phyloP scores from a whole-genome alignment of 1,140 invertebrate genomes.

The Dreissena polymorpha region DNA sequence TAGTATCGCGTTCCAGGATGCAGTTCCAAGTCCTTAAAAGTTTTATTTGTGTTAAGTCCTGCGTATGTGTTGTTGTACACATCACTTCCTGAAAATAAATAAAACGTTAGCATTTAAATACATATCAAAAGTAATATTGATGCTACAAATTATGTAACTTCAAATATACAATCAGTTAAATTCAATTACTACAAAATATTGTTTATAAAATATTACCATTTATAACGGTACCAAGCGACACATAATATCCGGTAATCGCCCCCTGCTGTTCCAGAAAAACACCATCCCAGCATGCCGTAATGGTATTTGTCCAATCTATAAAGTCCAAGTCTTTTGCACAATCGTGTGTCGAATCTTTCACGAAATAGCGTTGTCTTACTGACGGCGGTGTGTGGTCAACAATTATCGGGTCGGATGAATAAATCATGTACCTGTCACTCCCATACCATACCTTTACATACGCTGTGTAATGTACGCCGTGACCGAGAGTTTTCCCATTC shows the following conservation, averaged over 20 bases:
- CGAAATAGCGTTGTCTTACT: not conserved
- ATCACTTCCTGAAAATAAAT: slow-evolving; percentile 47
- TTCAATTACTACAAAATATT: not conserved
- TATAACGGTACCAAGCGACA: not conserved
- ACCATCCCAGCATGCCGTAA: slow-evolving; percentile 50
- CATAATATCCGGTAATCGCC: not conserved
- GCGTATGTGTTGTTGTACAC: not conserved
- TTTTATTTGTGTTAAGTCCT: slow-evolving; percentile 20
- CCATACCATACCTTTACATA: slow-evolving; percentile 8
- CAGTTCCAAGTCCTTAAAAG: slow-evolving; percentile 8
- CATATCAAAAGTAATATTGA: not conserved
- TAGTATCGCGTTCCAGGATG: slow-evolving; percentile 50
- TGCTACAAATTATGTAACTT: not conserved
- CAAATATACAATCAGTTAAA: not conserved
- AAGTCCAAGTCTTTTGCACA: slow-evolving; percentile 14
- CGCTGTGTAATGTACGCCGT: not conserved
- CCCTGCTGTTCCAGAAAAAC: slow-evolving; percentile 52
- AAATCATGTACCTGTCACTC: not conserved
- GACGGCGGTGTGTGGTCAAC: slow-evolving; percentile 15
- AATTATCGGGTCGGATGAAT: not conserved
- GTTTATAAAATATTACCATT: slow-evolving; percentile 3
- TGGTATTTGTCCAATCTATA: not conserved
- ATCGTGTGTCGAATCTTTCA: not conserved
- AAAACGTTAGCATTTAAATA: not conserved
- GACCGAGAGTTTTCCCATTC: not conserved